Evolutionary conservation across 1,140 invertebrate species (phyloP).

Genomic region (Drosophila sp.): DNA sequence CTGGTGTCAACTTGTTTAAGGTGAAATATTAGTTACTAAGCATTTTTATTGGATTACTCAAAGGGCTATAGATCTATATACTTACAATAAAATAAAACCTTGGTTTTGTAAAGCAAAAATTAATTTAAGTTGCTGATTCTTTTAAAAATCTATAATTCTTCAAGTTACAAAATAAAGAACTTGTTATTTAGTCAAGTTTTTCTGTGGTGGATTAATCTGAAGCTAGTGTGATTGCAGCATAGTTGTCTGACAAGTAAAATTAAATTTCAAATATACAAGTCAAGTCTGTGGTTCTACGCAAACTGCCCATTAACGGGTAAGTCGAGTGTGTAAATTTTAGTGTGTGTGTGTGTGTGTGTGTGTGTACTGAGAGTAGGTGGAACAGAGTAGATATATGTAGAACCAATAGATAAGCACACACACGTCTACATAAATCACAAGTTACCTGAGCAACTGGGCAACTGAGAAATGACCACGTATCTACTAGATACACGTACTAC

Average conservation of each 20-base stretch:
- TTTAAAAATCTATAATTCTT: no score
- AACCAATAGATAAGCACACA: slow-evolving; percentile 56
- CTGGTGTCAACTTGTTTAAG: no score
- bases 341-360: slow-evolving; percentile 8
- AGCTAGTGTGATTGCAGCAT: slow-evolving; percentile 5
- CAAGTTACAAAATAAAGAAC: no score
- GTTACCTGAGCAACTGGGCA: slow-evolving; percentile 38
- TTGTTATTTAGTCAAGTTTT: not conserved
- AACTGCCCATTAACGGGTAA: slow-evolving; percentile 38
- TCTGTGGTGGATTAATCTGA: slow-evolving; percentile 4
- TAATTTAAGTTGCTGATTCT: no score
- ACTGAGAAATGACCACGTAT: slow-evolving; percentile 5
- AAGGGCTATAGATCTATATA: no score
- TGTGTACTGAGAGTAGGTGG: slow-evolving; percentile 1
- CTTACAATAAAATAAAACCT: no score
- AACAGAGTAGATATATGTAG: slow-evolving; percentile 45
- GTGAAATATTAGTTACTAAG: no score
- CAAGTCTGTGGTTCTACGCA: slow-evolving; percentile 36
- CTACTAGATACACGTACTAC: not conserved
- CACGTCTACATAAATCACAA: slow-evolving; percentile 70
- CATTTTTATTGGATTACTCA: no score
- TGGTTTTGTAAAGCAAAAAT: not conserved
- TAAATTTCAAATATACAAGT: slow-evolving; percentile 55
- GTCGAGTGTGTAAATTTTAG: slow-evolving; percentile 1
- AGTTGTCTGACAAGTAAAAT: slow-evolving; percentile 41